Conservation (phyloP, 1,140 invertebrate species). For the Pseudobourletiella spinata region DNA sequence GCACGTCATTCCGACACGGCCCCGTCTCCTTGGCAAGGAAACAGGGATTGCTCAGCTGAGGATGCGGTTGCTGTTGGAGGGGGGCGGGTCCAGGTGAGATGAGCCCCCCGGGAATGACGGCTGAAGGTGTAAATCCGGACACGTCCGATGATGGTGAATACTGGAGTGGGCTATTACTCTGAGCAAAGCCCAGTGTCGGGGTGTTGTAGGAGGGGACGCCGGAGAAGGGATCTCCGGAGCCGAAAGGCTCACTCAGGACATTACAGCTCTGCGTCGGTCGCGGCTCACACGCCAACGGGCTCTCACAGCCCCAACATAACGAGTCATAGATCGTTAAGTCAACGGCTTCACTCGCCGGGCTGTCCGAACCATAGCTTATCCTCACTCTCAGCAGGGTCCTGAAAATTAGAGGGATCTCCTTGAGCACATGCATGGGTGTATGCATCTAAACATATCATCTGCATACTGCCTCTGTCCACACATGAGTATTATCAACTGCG, state of each 20-base stretch:
- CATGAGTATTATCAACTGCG: not conserved
- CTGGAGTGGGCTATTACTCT: slow-evolving; percentile 27
- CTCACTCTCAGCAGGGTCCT: slow-evolving; percentile 27
- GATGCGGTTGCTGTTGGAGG: slow-evolving; percentile 22
- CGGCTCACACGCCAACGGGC: slow-evolving; percentile 20
- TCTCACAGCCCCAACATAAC: slow-evolving; percentile 30
- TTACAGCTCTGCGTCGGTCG: slow-evolving; percentile 33
- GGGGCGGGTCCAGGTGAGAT: not conserved
- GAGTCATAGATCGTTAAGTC: slow-evolving; percentile 32
- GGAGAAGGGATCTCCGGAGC: slow-evolving; percentile 24
- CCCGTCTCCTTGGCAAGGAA: slow-evolving; percentile 27
- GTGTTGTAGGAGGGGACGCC: slow-evolving; percentile 8
- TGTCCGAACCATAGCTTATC: slow-evolving; percentile 29
- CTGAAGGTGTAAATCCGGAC: slow-evolving; percentile 12
- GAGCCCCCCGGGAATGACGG: not conserved
- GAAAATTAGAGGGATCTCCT: no score
- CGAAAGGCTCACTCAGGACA: slow-evolving; percentile 33
- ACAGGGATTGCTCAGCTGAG: slow-evolving; percentile 28
- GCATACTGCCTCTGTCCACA: no score
- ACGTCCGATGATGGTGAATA: slow-evolving; percentile 26
- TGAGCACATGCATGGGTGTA: no score
- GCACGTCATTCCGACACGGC: slow-evolving; percentile 29
- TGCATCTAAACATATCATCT: no score
- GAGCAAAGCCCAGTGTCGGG: slow-evolving; percentile 18
- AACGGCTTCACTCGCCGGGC: slow-evolving; percentile 22